Percentiles rank a stretch among this genome's conserved stretches.
Conservation (phyloP, 2,113 vertebrate species). For the Malurus cyaneus region DNA sequence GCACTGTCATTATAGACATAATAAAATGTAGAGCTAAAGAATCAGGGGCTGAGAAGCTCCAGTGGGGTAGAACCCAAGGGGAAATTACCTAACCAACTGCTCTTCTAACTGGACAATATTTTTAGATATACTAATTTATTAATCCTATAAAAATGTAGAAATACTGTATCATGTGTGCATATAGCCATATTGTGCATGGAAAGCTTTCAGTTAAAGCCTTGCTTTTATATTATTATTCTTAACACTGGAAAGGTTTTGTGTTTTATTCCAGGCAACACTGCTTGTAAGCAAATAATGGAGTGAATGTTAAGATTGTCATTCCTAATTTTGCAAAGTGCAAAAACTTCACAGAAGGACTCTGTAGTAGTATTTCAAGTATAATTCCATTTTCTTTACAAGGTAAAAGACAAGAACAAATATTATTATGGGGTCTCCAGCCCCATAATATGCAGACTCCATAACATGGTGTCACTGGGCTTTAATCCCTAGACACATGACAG, state of each 20-base stretch:
- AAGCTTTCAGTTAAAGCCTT: background rate
- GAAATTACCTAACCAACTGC: background rate
- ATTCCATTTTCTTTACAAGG: background rate
- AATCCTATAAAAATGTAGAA: background rate
- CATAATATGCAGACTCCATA: background rate
- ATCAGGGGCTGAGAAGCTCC: background rate
- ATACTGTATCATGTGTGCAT: accelerated
- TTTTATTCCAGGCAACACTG: background rate
- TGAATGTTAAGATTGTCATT: background rate
- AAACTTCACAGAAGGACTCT: background rate
- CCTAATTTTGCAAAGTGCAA: background rate
- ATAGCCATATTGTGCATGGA: background rate
- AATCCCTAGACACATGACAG: background rate
- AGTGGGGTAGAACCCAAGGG: background rate
- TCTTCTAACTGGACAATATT: background rate
- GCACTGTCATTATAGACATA: background rate
- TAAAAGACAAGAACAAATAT: background rate
- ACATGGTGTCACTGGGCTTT: background rate
- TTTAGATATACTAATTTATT: background rate
- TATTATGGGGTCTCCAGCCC: background rate
- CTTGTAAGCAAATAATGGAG: background rate
- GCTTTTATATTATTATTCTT: background rate
- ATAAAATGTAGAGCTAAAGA: background rate
- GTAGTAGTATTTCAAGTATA: background rate
- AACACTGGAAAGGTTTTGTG: too few species aligned